Evolutionary conservation across 2,888 invertebrate species (phyloP).

Genomic region (Melanophora roralis): DNA sequence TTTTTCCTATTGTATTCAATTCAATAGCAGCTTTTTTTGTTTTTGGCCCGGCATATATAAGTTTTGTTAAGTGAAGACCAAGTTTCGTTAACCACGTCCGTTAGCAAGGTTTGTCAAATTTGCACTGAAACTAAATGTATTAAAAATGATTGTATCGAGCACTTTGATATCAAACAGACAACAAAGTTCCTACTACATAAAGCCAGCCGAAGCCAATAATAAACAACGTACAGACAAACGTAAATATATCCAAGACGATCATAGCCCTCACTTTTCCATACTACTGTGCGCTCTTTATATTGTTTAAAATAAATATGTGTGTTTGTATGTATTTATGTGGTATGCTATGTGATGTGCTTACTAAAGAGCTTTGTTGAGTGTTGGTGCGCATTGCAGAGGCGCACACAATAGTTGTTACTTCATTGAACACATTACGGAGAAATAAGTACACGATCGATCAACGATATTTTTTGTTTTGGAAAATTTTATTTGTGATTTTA

Average conservation of each 20-base stretch:
- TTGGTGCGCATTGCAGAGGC: conserved; percentile 48
- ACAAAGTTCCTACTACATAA: neutral
- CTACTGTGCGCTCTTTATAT: conserved; percentile 43
- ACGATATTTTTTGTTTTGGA: conserved; percentile 8
- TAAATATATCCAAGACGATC: conserved; percentile 47
- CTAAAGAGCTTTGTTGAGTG: conserved; percentile 7
- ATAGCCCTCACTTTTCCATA: conserved; percentile 32
- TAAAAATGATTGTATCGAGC: conserved; percentile 56
- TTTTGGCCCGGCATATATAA: conserved; percentile 48
- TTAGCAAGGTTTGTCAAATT: conserved; percentile 70
- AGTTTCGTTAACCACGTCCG: conserved; percentile 67
- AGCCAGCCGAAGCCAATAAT: neutral
- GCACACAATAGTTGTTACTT: conserved; percentile 40
- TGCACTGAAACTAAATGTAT: conserved; percentile 69
- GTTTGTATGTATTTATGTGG: neutral
- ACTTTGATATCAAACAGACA: conserved; percentile 46
- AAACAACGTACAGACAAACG: conserved; percentile 13
- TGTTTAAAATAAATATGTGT: neutral
- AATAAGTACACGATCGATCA: neutral
- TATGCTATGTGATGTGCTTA: conserved; percentile 5
- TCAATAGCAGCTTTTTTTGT: conserved; percentile 11
- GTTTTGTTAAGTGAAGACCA: conserved; percentile 28
- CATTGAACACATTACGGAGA: neutral
- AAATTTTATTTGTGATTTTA: neutral
- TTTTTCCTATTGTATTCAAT: neutral